These are phyloP conservation scores for Lacanobia oleracea DNA, from an alignment of 2,888 invertebrate species.

Conservation along the genomic window DNA sequence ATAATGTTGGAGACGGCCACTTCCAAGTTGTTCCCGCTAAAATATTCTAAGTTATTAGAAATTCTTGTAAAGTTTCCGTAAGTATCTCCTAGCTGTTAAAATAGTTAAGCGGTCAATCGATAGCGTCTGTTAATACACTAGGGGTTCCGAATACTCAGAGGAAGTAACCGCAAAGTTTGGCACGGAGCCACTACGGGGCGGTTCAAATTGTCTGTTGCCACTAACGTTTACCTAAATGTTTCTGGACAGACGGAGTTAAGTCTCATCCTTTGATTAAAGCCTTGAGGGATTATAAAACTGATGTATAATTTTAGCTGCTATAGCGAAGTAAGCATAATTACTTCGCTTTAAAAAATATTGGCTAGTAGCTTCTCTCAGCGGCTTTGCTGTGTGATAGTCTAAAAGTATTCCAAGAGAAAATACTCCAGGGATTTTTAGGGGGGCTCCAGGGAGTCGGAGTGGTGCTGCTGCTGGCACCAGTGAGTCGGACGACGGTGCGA, in stretches of 20 bases:
- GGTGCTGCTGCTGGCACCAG: no score
- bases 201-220: conserved; percentile 62
- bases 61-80: conserved; percentile 57
- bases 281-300: conserved; percentile 24
- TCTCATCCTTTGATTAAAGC: conserved; percentile 42
- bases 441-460: no score
- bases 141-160: conserved; percentile 45
- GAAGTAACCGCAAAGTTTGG: conserved; percentile 68
- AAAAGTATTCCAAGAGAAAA: no score
- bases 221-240: conserved; percentile 63
- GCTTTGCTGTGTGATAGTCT: no score
- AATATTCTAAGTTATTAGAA: conserved; percentile 62
- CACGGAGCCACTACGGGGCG: conserved; percentile 65
- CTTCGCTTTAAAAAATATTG: no score
- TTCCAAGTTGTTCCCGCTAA: conserved; percentile 43
- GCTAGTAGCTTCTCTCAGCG: no score
- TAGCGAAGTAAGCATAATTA: no score
- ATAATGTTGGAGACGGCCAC: conserved; percentile 1
- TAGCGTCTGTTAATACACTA: conserved; percentile 61
- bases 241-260: conserved; percentile 42
- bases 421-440: no score
- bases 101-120: conserved; percentile 68
- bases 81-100: conserved; percentile 62
- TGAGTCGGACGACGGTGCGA: no score
- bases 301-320: background rate